Base-by-base conservation (phyloP, 2,888 invertebrate species). In the Mayetiola destructor region DNA sequence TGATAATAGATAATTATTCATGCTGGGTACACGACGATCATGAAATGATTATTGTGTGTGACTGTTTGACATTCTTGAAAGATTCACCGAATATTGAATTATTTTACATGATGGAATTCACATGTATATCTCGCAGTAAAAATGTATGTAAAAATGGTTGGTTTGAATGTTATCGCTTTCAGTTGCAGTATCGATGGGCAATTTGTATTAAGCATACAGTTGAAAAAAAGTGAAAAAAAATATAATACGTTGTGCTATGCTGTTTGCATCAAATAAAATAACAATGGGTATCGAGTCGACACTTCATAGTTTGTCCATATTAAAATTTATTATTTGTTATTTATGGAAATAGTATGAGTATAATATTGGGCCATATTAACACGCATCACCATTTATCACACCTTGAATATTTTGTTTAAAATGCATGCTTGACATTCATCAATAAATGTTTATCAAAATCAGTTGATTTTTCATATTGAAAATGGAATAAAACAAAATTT, bases 401-500 rank as follows among this genome's bases (percentile, higher is more conserved):
- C 48, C 27, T 48, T 8, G 23, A 32, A 12, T 23, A 2, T 23
- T 23, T 48, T 48, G 35, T 36, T 55, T 55, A 18, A 55, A 55
- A 55, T 55, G 35, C 55, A 55, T 37, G 55, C 55, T 55, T 37
- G 21, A 23, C 37, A 36, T 55, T 55, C 37, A 36, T 36, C 35
- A 35, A 55, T 55, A 55, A 55, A 55, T 55, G 55, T 55, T 55
- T 55, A 55, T 55, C 36, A 55, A 55, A 55, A 36, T 55, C n/a
- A 23, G 36, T 55, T 55, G 16, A 18, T 55, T 55, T 55, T 21
- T 55, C 48, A 48, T 48, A 48, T 48, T 48, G 27, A 48, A 48
- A 48, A 48, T 32, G 12, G 6, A 32, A 23, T 21, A 4, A 21
- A 23, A 42, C 23, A n/a, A 48, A 48, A n/a, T n/a, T n/a, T 18